phyloP scores from a whole-genome alignment of 2,113 vertebrate species.

The Tachuris rubrigastra region DNA sequence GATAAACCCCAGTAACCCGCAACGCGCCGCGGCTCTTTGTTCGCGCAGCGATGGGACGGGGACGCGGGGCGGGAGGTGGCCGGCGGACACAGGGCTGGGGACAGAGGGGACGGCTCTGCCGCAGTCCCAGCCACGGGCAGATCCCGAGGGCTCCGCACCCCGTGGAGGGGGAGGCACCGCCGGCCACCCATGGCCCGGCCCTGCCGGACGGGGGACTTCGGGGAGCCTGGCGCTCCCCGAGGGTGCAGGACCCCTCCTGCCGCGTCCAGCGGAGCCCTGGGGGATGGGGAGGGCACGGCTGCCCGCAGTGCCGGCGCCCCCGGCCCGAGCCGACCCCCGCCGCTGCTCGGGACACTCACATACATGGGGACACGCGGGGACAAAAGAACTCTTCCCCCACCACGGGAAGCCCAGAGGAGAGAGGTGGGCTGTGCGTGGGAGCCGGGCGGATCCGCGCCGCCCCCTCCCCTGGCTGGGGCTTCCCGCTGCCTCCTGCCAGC shows the following conservation, averaged over 20 bases:
- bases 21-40: slow-evolving; percentile 1
- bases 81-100: not conserved
- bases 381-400: not conserved
- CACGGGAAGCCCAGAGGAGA: not conserved
- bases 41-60: not conserved
- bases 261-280: not conserved
- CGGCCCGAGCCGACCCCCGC: not conserved
- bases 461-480: not conserved
- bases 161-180: not conserved
- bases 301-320: not conserved
- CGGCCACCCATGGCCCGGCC: no score
- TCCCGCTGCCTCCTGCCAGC: not conserved
- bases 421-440: not conserved
- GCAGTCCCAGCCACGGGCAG: not conserved
- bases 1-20: not conserved
- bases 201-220: not conserved
- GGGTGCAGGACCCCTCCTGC: not conserved
- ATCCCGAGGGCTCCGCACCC: not conserved
- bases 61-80: not conserved
- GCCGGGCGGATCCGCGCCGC: not conserved
- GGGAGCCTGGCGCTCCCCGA: not conserved
- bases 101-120: not conserved
- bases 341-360: not conserved
- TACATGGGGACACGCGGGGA: not conserved
- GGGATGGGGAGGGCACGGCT: not conserved